A percentile compares a stretch with the other conserved stretches of the same genome.
phyloP scores from a whole-genome alignment of 2,113 vertebrate genomes.

The Zosterops japonicus region DNA sequence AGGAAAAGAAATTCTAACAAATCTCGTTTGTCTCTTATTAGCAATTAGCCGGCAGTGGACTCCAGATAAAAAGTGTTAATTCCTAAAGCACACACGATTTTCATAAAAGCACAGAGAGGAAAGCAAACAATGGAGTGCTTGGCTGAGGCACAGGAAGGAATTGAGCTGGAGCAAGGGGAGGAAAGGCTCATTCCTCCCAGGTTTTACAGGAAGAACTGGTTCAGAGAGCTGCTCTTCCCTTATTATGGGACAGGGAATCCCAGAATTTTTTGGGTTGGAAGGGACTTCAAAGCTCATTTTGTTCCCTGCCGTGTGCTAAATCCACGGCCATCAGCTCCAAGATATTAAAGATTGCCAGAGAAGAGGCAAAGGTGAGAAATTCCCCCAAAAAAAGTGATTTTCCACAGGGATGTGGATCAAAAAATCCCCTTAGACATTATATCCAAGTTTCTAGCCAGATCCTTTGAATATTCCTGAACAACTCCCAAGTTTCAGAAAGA shows the following conservation, averaged over 20 bases:
- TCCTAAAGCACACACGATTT: background rate
- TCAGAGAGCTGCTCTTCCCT: background rate
- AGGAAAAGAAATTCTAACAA: background rate
- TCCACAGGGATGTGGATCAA: background rate
- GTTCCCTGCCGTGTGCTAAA: background rate
- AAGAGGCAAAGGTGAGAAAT: background rate
- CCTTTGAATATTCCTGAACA: background rate
- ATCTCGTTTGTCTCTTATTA: conserved; percentile 29
- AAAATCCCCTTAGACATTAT: background rate
- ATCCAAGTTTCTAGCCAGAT: background rate
- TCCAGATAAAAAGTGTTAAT: conserved; percentile 12
- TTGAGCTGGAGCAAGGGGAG: background rate
- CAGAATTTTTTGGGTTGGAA: background rate
- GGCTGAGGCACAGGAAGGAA: background rate
- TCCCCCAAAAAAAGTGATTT: background rate
- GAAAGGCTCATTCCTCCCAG: background rate
- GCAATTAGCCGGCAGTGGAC: background rate
- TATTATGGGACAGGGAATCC: accelerated
- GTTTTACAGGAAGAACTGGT: background rate
- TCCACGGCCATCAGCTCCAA: accelerated
- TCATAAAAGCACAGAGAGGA: background rate
- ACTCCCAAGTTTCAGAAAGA: background rate
- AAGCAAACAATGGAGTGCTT: background rate
- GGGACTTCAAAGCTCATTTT: background rate
- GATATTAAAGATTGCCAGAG: background rate